Evolutionary conservation across 1,140 invertebrate genomes (phyloP), one percentile per base, ranked within the genome.

Genomic region (Scaptomyza pallida): DNA sequence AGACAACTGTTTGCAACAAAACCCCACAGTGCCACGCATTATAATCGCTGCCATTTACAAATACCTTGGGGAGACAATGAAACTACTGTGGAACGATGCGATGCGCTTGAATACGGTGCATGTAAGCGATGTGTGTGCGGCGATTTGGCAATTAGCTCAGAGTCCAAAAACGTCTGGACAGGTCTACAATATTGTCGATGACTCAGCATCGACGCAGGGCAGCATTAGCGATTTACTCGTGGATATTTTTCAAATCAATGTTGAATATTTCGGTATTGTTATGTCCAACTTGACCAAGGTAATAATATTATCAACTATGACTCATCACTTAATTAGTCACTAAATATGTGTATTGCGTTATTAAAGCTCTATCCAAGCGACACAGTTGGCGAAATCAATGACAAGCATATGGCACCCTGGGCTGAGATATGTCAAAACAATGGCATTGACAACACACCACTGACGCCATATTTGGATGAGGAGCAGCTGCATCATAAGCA

Each of bases 351-450:
- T 15, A 21, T 52, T 54, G 21, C 37, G 47, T 13, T 57, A 48
- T 23, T 68, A 52, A 3, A 85, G 85, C 83, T 88, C 9, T 88
- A 83, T 77, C 83, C 83, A 91, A 93, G 93, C n/a, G 93, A 93
- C 17, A 94, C 97, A 21, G 95, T 97, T 0, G 96, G 97, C 70
- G 97, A 98, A 78, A 96, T 96, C 0, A 98, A 98, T 92, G 97
- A 98, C 89, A 97, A 97, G 90, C 97, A 98, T 91, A 94, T 98
- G 92, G 94, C 93, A 0, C 97, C 97, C 6, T 98, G 97, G 97
- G 97, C 96, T 4, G 95, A 95, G 81, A 94, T 96, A 45, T 98
- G 97, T 91, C 93, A 94, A 64, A 92, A 93, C 72, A 95, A 96
- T 92, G 93, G 93, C 41, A 94, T 98, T 16, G 92, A 93, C 71